A percentile compares a stretch with the other conserved stretches of the same genome.
Evolutionary conservation across 37 sponge, comb jelly and placozoan species (phyloP).

Genomic region (Oopsacas minuta): DNA sequence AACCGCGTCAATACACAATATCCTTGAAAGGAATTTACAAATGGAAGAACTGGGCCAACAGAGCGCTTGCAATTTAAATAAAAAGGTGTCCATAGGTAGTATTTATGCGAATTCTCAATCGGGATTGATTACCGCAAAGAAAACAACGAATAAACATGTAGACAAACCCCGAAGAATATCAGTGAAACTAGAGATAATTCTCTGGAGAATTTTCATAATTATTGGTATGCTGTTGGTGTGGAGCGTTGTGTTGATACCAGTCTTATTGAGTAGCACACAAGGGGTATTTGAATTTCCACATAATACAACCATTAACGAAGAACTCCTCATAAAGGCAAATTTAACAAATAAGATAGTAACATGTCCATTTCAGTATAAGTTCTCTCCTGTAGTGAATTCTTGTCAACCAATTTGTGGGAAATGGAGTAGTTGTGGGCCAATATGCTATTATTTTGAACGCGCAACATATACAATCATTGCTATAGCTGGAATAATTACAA

Average conservation of each 20-base stretch:
- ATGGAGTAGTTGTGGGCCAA: background rate
- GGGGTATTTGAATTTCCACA: background rate
- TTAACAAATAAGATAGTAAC: background rate
- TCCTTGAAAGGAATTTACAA: too few species aligned
- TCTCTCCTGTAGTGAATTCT: background rate
- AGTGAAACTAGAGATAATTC: too few species aligned
- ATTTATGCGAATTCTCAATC: too few species aligned
- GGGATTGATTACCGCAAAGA: too few species aligned
- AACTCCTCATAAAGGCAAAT: background rate
- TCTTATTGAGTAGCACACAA: background rate
- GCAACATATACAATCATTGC: background rate
- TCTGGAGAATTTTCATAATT: background rate
- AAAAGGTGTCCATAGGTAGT: too few species aligned
- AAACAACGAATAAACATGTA: too few species aligned
- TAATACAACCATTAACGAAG: background rate
- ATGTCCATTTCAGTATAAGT: background rate
- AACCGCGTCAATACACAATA: too few species aligned
- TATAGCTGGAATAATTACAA: background rate
- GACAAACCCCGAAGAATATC: too few species aligned
- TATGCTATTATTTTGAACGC: background rate
- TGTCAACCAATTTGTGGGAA: slow-evolving; percentile 1
- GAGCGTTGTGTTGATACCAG: background rate
- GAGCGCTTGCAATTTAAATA: too few species aligned
- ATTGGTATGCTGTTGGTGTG: background rate
- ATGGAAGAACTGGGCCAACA: too few species aligned